A percentile compares a stretch with the other conserved stretches of the same genome.
phyloP scores from a whole-genome alignment of 2,113 vertebrate genomes.

The Callipepla californica region DNA sequence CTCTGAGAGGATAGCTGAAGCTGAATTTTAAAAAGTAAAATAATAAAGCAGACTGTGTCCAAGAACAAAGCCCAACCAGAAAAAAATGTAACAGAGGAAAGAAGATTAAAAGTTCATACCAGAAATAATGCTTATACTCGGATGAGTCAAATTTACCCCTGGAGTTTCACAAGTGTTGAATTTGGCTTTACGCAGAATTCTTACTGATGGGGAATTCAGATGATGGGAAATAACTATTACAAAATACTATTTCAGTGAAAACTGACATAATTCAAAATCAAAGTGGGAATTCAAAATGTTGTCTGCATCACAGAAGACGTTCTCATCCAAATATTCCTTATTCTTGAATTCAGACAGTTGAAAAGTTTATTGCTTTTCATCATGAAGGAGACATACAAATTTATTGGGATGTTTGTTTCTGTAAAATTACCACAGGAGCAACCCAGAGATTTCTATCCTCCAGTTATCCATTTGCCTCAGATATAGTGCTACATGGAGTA shows the following conservation, averaged over 20 bases:
- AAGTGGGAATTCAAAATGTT: not conserved
- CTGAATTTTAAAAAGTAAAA: slow-evolving; percentile 3
- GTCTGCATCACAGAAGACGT: not conserved
- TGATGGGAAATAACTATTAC: not conserved
- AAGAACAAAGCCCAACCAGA: not conserved
- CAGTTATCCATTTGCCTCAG: not conserved
- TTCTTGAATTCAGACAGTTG: not conserved
- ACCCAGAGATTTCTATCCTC: not conserved
- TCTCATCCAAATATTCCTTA: not conserved
- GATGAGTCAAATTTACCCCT: not conserved
- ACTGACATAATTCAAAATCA: not conserved
- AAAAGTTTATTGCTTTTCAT: not conserved
- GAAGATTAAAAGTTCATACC: slow-evolving; percentile 12
- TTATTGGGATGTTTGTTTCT: not conserved
- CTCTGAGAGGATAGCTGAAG: not conserved
- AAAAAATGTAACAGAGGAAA: not conserved
- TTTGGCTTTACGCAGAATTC: not conserved
- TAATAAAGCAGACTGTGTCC: not conserved
- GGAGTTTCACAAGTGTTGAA: not conserved
- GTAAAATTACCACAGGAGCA: not conserved
- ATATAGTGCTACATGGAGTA: not conserved
- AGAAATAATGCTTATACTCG: not conserved
- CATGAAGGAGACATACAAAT: not conserved
- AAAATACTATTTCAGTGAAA: not conserved
- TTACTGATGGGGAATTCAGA: slow-evolving; percentile 4